Conservation (phyloP, 2,888 invertebrate genomes). For the Aporophyla lueneburgensis region DNA sequence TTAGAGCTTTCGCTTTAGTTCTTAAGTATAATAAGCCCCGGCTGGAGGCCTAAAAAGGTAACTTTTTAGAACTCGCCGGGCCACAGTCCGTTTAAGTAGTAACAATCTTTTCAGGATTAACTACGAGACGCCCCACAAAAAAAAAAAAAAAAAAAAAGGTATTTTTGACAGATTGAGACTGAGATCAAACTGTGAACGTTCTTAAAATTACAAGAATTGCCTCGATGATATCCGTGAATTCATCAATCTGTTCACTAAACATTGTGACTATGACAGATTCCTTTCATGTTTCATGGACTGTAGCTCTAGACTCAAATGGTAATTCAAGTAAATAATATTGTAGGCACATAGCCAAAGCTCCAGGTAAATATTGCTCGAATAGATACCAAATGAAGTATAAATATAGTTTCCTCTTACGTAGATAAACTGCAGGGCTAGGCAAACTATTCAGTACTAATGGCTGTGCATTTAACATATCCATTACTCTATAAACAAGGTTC, state of each 20-base stretch:
- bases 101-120: too few species aligned
- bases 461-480: constrained; percentile 38
- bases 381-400: constrained; percentile 25
- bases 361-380: constrained; percentile 24
- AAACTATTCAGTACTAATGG: constrained; percentile 47
- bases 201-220: too few species aligned
- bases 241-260: not conserved
- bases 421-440: constrained; percentile 25
- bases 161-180: too few species aligned
- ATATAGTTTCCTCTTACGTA: constrained; percentile 35
- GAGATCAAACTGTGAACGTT: too few species aligned
- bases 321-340: constrained; percentile 27
- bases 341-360: constrained; percentile 14
- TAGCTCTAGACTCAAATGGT: not conserved
- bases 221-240: not conserved
- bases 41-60: too few species aligned
- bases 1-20: too few species aligned
- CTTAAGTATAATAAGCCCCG: too few species aligned
- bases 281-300: not conserved
- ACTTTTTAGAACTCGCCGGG: too few species aligned
- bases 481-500: constrained; percentile 41
- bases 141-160: too few species aligned
- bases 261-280: not conserved
- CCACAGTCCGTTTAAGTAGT: too few species aligned
- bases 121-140: too few species aligned